These are phyloP conservation scores for Drosophila erecta DNA, from an alignment of 1,140 invertebrate species.

Conservation along the genomic window DNA sequence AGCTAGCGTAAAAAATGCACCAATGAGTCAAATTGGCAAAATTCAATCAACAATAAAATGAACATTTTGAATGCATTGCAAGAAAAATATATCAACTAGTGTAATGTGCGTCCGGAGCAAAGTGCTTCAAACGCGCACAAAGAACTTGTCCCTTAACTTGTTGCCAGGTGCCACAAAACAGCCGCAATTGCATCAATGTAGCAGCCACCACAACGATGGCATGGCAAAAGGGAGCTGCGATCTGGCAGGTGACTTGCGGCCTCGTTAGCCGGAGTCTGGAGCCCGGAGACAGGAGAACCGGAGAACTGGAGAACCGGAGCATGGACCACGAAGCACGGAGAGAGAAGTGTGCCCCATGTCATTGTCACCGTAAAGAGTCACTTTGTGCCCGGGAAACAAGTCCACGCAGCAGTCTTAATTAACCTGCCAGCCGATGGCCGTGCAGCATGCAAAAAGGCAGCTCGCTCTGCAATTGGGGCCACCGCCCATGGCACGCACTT, in stretches of 20 bases:
- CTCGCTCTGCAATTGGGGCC: constrained; percentile 7
- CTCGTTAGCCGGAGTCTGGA: background rate
- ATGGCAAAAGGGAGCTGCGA: background rate
- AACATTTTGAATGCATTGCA: no score
- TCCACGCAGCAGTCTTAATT: constrained; percentile 9
- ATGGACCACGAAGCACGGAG: background rate
- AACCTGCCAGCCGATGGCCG: constrained; percentile 20
- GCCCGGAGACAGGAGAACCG: background rate
- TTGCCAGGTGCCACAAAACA: constrained; percentile 28
- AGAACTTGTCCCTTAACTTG: constrained; percentile 2
- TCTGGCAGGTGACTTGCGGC: background rate
- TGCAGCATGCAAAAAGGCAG: constrained; percentile 22
- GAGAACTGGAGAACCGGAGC: background rate
- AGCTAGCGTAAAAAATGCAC: no score
- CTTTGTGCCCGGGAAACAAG: constrained; percentile 16
- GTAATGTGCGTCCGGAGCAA: constrained; percentile 8
- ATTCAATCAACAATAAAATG: no score
- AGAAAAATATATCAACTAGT: background rate
- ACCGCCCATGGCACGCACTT: constrained; percentile 27
- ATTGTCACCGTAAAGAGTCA: constrained; percentile 5
- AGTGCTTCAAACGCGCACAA: constrained; percentile 17
- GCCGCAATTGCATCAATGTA: constrained; percentile 31
- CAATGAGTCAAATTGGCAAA: no score
- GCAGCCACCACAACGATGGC: background rate
- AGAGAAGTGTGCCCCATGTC: background rate